These are phyloP conservation scores for Amyelois transitella DNA, from an alignment of 1,140 invertebrate species.

Conservation along the genomic window DNA sequence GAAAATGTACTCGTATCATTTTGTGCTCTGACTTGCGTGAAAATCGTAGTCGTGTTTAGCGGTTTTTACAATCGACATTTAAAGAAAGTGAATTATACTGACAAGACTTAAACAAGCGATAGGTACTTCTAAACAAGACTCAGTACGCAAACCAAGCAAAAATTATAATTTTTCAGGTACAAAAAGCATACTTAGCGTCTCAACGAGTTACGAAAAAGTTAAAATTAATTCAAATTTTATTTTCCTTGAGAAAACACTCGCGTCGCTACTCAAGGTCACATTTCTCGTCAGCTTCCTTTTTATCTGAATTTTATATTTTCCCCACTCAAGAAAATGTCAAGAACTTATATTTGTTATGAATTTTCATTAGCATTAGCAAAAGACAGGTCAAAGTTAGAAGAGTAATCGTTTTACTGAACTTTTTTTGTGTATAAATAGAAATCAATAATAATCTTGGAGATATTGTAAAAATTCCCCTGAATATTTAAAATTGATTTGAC, in stretches of 20 bases:
- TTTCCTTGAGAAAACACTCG: conserved; percentile 4
- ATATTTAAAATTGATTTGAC: too few species aligned
- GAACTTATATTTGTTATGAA: conserved; percentile 1
- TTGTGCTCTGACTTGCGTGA: neutral
- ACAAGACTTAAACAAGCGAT: neutral
- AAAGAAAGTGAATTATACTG: neutral
- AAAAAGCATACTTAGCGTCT: too few species aligned
- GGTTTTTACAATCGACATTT: neutral
- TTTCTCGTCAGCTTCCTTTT: conserved; percentile 1
- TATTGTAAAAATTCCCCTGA: too few species aligned
- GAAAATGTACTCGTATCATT: too few species aligned
- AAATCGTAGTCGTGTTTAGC: neutral
- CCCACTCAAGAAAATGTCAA: neutral
- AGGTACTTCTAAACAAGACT: neutral
- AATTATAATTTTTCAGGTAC: too few species aligned
- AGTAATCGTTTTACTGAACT: too few species aligned
- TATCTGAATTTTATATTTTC: conserved; percentile 1
- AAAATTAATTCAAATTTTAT: conserved; percentile 6
- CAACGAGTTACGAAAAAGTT: too few species aligned
- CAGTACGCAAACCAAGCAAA: too few species aligned
- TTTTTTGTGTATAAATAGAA: too few species aligned
- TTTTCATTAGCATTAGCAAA: too few species aligned
- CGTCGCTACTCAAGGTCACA: conserved; percentile 2
- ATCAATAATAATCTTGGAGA: too few species aligned
- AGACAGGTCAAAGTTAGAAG: too few species aligned